phyloP scores from a whole-genome alignment of 2,888 invertebrate genomes.

The Amphipyra tragopoginis region DNA sequence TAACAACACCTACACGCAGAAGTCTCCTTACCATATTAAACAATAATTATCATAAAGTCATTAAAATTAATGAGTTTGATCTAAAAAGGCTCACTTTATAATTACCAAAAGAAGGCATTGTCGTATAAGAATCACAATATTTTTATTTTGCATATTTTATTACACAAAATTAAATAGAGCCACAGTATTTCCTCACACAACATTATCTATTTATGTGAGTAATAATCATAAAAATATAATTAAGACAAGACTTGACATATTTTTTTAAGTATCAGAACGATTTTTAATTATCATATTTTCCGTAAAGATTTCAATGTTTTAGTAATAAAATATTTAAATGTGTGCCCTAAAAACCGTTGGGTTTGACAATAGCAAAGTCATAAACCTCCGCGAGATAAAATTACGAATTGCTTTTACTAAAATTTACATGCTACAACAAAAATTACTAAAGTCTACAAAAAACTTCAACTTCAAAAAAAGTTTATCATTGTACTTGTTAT shows the following conservation, averaged over 20 bases:
- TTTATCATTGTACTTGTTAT: too few species aligned
- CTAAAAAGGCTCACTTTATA: conserved; percentile 42
- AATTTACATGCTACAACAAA: too few species aligned
- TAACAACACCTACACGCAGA: conserved; percentile 35
- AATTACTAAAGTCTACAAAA: too few species aligned
- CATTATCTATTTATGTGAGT: conserved; percentile 13
- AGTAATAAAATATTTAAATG: conserved; percentile 47
- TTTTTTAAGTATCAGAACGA: conserved; percentile 36
- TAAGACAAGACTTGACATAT: conserved; percentile 41
- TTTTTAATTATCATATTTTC: conserved; percentile 52
- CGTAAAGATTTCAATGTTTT: conserved; percentile 31
- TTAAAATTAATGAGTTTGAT: conserved; percentile 49
- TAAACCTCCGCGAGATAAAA: conserved; percentile 10
- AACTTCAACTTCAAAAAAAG: too few species aligned
- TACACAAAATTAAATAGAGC: conserved; percentile 19
- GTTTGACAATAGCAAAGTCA: conserved; percentile 22
- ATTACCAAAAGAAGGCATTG: conserved; percentile 47
- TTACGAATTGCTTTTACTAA: too few species aligned
- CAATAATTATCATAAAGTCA: conserved; percentile 53
- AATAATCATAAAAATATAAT: conserved; percentile 57
- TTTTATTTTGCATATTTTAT: conserved; percentile 44
- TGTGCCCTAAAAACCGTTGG: conserved; percentile 28
- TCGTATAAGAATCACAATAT: conserved; percentile 38
- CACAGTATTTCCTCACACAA: conserved; percentile 34
- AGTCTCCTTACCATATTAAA: conserved; percentile 35